Conservation (phyloP, 1,140 invertebrate genomes). For the Wiebesia pumilae region DNA sequence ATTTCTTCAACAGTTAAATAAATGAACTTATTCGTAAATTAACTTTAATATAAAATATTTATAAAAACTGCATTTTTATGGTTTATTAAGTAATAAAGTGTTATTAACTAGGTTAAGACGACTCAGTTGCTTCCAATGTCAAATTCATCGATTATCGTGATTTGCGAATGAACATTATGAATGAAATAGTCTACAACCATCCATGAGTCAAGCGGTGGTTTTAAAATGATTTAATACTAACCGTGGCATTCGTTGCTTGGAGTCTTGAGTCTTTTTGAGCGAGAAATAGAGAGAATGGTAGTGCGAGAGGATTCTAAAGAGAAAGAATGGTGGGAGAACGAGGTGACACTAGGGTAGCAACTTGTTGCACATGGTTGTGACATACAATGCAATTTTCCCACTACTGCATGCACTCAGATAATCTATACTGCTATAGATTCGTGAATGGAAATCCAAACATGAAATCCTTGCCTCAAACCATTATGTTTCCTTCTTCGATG, state of each 20-base stretch:
- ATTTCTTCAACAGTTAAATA: no score
- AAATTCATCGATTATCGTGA: constrained; percentile 38
- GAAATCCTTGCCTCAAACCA: constrained; percentile 8
- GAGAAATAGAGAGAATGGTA: not conserved
- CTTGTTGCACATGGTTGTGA: constrained; percentile 53
- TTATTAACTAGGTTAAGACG: not conserved
- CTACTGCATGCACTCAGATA: not conserved
- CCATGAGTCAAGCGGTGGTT: constrained; percentile 30
- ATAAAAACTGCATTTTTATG: no score
- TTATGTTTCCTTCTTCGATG: constrained; percentile 41
- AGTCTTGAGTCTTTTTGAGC: not conserved
- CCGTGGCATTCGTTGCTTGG: constrained; percentile 29
- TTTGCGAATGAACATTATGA: constrained; percentile 9
- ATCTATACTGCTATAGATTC: constrained; percentile 5
- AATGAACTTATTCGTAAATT: no score
- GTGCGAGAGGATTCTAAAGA: not conserved
- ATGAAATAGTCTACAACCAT: constrained; percentile 38
- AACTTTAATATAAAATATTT: no score
- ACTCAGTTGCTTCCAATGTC: not conserved
- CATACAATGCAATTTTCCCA: constrained; percentile 23
- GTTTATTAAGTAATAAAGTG: no score
- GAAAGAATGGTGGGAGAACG: not conserved
- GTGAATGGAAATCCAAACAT: constrained; percentile 43
- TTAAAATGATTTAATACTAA: constrained; percentile 55
- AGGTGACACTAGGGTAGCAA: constrained; percentile 47